Conservation (phyloP, 2,888 invertebrate genomes). For the Drosophila prostipennis region DNA sequence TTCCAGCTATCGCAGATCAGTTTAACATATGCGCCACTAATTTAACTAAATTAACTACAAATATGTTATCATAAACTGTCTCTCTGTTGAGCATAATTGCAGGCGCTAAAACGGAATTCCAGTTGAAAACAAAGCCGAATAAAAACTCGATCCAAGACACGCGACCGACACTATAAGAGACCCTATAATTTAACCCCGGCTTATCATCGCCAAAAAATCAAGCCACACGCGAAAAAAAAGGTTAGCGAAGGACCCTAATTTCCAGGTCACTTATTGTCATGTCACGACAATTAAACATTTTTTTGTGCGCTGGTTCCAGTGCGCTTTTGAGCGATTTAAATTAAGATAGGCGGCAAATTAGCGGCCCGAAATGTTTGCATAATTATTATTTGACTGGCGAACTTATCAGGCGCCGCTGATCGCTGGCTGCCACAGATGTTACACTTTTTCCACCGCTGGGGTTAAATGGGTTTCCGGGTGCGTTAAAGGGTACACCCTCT, state of each 20-base stretch:
- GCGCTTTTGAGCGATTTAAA: constrained; percentile 77
- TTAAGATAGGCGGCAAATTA: constrained; percentile 82
- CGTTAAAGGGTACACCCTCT: constrained; percentile 49
- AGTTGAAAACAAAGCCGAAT: constrained; percentile 2
- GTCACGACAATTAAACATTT: constrained; percentile 74
- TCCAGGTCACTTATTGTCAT: constrained; percentile 68
- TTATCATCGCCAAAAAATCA: constrained; percentile 75
- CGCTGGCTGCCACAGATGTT: constrained; percentile 82
- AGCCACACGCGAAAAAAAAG: constrained; percentile 54
- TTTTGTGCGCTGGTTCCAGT: constrained; percentile 45
- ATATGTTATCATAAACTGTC: constrained; percentile 72
- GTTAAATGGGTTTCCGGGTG: constrained; percentile 33
- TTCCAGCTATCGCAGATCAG: not conserved
- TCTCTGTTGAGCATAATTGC: constrained; percentile 60
- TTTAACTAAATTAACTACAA: constrained; percentile 62
- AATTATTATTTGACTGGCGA: constrained; percentile 69
- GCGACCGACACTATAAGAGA: constrained; percentile 55
- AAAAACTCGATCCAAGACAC: constrained; percentile 47
- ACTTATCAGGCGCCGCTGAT: constrained; percentile 77
- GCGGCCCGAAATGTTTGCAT: constrained; percentile 79
- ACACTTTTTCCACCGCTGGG: constrained; percentile 46
- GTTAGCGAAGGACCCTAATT: constrained; percentile 64
- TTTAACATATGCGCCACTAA: constrained; percentile 47
- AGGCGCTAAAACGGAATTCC: constrained; percentile 65
- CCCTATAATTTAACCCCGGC: constrained; percentile 69